These are phyloP conservation scores for Drosophila jambulina DNA, from an alignment of 1,140 invertebrate genomes.

Conservation along the genomic window DNA sequence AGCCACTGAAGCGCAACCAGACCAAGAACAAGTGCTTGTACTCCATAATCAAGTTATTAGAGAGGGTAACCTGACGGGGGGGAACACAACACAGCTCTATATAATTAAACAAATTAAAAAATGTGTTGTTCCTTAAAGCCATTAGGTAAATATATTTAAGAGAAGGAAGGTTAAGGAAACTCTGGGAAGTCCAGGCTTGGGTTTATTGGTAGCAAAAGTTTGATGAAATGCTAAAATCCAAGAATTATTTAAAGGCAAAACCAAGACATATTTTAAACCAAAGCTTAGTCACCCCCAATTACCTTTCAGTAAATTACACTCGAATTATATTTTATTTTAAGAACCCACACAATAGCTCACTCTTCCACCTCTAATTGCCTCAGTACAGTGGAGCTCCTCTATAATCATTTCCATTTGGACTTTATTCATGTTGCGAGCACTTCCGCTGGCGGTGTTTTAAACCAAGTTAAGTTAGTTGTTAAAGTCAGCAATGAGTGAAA, in stretches of 20 bases:
- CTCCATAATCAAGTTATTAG: slow-evolving; percentile 55
- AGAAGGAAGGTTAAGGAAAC: background rate
- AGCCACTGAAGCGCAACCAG: slow-evolving; percentile 69
- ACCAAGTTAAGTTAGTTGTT: slow-evolving; percentile 45
- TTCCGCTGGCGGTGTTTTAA: slow-evolving; percentile 52
- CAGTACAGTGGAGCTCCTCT: slow-evolving; percentile 37
- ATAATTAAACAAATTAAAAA: slow-evolving; percentile 32
- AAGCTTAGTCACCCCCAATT: background rate
- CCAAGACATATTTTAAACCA: background rate
- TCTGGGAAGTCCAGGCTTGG: background rate
- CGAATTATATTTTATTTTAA: background rate
- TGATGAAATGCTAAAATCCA: background rate
- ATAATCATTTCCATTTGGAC: slow-evolving; percentile 55
- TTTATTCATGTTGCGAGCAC: slow-evolving; percentile 37
- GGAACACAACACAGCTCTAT: background rate
- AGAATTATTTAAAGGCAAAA: background rate
- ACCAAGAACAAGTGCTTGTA: slow-evolving; percentile 54
- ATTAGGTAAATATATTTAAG: background rate
- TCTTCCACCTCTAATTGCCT: slow-evolving; percentile 36
- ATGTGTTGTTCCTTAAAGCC: background rate
- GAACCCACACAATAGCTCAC: slow-evolving; percentile 19
- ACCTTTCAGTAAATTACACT: slow-evolving; percentile 4
- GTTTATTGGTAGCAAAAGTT: background rate
- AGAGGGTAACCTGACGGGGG: slow-evolving; percentile 9
- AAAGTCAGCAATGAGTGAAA: slow-evolving; percentile 33